A percentile compares a stretch with the other conserved stretches of the same genome.
Evolutionary conservation across 1,140 invertebrate species (phyloP).

Genomic region (Hycleus cichorii): DNA sequence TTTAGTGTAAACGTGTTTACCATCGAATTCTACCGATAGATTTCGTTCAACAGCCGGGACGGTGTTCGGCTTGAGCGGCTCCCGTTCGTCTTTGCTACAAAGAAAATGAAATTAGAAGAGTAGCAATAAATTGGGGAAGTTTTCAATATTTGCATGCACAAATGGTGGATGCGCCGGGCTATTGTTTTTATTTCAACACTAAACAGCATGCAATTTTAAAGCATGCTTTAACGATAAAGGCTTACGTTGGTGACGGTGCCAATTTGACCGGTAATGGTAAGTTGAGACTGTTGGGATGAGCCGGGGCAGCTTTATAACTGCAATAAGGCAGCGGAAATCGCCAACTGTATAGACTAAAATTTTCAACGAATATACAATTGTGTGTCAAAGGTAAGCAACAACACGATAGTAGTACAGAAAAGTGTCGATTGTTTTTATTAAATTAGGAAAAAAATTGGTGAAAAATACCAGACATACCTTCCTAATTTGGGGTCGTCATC

Average conservation of each 20-base stretch:
- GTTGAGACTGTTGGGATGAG: slow-evolving; percentile 66
- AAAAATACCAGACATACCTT: slow-evolving; percentile 51
- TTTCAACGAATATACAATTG: slow-evolving; percentile 30
- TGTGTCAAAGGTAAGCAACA: slow-evolving; percentile 8
- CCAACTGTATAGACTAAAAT: slow-evolving; percentile 85
- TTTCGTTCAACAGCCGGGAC: slow-evolving; percentile 60
- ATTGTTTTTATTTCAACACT: not conserved
- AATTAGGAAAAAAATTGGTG: not conserved
- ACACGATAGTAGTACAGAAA: not conserved
- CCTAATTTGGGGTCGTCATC: slow-evolving; percentile 74
- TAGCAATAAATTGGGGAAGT: too few relatives aligned
- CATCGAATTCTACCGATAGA: slow-evolving; percentile 71
- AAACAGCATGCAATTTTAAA: not conserved
- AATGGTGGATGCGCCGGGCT: too few relatives aligned
- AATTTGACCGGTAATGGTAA: slow-evolving; percentile 66
- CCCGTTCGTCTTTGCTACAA: slow-evolving; percentile 65
- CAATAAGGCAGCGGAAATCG: slow-evolving; percentile 88
- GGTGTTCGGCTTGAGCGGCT: slow-evolving; percentile 61
- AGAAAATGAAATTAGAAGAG: slow-evolving; percentile 1
- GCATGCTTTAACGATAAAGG: slow-evolving; percentile 4
- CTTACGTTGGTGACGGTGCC: slow-evolving; percentile 58
- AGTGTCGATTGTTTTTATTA: not conserved
- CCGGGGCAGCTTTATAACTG: slow-evolving; percentile 70
- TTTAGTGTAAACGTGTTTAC: slow-evolving; percentile 67
- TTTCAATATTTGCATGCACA: too few relatives aligned